Conservation (phyloP, 2,797 vertebrate species). For the Kryptopterus vitreolus region DNA sequence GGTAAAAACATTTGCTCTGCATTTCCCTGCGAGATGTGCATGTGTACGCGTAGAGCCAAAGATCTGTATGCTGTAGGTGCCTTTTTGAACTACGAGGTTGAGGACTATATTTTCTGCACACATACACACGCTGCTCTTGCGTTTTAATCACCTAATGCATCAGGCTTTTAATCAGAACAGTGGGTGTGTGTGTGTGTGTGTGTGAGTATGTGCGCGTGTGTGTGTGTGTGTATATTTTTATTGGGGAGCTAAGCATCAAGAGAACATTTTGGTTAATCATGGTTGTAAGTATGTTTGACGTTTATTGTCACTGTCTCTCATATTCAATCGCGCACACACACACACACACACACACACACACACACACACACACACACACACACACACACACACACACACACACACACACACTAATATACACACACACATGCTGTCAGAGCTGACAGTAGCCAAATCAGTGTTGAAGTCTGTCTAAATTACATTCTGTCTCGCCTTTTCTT, state of each 20-base stretch:
- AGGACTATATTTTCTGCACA: constrained; percentile 14
- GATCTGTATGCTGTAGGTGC: not conserved
- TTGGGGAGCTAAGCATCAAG: constrained; percentile 21
- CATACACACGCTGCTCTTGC: constrained; percentile 20
- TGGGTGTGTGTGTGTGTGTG: constrained; percentile 12
- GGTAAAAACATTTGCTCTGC: not conserved
- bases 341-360: not conserved
- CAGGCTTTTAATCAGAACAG: constrained; percentile 26
- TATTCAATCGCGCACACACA: not conserved
- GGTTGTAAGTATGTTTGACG: constrained; percentile 17
- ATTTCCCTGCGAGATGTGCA: not conserved
- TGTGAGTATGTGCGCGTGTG: constrained; percentile 12
- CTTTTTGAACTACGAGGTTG: not conserved
- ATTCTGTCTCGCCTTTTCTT: constrained; percentile 3
- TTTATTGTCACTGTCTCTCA: constrained; percentile 14
- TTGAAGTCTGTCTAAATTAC: constrained; percentile 32
- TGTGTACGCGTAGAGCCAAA: not conserved
- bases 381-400: not conserved
- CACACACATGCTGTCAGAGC: not conserved
- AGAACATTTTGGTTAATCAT: constrained; percentile 31
- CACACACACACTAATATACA: not conserved
- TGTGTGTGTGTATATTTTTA: constrained; percentile 24
- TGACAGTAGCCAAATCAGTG: constrained; percentile 2
- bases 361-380: not conserved
- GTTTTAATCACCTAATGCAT: constrained; percentile 41